Percentiles rank a stretch among this genome's conserved stretches.
Conservation (phyloP, 2,113 vertebrate species). For the Amazona guildingii region DNA sequence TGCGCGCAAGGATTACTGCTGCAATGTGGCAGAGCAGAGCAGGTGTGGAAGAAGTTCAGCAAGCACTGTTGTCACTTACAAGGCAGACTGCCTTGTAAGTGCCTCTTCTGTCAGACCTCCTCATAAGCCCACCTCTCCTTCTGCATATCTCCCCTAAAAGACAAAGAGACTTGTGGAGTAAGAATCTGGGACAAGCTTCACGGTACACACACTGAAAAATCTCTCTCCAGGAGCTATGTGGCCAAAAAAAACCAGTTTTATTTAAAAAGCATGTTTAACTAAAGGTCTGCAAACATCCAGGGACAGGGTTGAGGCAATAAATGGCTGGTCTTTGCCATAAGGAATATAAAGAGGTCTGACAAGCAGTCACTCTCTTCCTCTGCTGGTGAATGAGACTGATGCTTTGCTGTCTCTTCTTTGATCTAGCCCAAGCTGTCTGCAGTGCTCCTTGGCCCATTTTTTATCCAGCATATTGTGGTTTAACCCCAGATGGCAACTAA, state of each 20-base stretch:
- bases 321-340: background rate
- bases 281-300: background rate
- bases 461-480: background rate
- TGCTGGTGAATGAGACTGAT: background rate
- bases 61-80: background rate
- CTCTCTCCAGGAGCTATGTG: background rate
- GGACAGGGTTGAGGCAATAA: background rate
- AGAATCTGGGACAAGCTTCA: background rate
- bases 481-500: background rate
- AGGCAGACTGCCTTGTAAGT: background rate
- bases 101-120: background rate
- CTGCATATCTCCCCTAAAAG: background rate
- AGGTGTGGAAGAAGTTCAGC: background rate
- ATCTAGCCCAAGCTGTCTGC: background rate
- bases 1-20: background rate
- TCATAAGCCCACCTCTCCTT: background rate
- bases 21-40: background rate
- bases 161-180: background rate
- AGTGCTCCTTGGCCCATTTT: background rate
- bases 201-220: background rate
- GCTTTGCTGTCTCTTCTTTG: background rate
- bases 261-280: background rate
- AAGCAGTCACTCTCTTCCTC: background rate
- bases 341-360: background rate
- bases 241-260: background rate